Conservation (phyloP, 1,140 invertebrate species). For the Hypsibius dujardini region DNA sequence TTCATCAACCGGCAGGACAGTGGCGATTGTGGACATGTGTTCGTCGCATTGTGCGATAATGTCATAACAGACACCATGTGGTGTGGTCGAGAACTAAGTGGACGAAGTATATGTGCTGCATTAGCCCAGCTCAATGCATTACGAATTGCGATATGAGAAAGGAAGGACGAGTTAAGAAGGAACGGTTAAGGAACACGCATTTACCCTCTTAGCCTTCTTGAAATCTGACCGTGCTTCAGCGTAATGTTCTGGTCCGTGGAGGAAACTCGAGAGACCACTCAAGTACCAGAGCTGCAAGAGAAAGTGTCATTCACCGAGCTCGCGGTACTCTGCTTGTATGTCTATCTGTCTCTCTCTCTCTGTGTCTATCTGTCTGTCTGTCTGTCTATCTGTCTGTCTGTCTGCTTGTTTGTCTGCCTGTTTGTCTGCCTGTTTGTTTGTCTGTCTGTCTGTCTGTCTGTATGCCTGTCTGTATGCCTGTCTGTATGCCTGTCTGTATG, state of each 20-base stretch:
- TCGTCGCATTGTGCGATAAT: constrained; percentile 15
- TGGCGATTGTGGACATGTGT: background rate
- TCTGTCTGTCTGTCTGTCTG: too few species aligned
- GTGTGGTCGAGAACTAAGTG: background rate
- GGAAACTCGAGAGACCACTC: constrained; percentile 31
- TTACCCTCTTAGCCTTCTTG: constrained; percentile 30
- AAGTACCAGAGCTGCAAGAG: constrained; percentile 28
- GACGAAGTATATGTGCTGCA: background rate
- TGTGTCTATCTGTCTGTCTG: too few species aligned
- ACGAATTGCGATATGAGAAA: background rate
- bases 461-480: too few species aligned
- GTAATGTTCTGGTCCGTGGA: constrained; percentile 31
- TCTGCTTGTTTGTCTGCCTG: too few species aligned
- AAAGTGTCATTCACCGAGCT: constrained; percentile 31
- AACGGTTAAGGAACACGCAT: background rate
- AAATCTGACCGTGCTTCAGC: constrained; percentile 32
- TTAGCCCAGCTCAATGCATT: background rate
- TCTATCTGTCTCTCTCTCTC: background rate
- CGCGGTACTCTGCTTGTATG: constrained; percentile 27
- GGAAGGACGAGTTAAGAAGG: background rate
- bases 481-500: too few species aligned
- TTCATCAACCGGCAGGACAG: background rate
- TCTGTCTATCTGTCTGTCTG: too few species aligned
- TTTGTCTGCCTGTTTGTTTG: too few species aligned
- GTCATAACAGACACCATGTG: constrained; percentile 10